phyloP scores from a whole-genome alignment of 2,797 vertebrate genomes.

The Enteromius fasciolatus region DNA sequence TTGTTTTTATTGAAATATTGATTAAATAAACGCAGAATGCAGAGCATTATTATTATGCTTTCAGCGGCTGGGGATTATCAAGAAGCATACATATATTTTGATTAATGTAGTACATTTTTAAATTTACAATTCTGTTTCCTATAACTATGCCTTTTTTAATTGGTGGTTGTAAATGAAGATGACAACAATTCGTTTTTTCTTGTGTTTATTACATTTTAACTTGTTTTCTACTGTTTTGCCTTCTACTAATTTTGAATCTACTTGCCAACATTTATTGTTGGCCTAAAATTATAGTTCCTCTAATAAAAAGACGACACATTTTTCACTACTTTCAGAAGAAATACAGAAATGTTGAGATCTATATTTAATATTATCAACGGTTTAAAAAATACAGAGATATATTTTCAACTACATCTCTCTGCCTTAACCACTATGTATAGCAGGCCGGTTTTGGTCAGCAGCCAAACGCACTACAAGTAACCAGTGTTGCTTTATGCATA shows the following conservation, averaged over 20 bases:
- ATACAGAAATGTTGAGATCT: background rate
- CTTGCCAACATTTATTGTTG: background rate
- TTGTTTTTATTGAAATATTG: background rate
- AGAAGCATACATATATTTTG: background rate
- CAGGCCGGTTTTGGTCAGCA: background rate
- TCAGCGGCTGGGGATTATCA: background rate
- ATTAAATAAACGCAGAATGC: conserved; percentile 8
- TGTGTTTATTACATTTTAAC: background rate
- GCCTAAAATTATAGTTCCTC: background rate
- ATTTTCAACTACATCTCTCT: background rate
- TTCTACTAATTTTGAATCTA: background rate
- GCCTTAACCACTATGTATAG: background rate
- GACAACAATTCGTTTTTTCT: background rate
- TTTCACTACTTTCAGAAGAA: background rate
- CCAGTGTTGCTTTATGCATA: background rate
- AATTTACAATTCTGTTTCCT: background rate
- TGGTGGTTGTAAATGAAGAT: background rate
- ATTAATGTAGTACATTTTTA: background rate
- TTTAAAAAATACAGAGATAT: background rate
- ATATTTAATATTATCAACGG: background rate
- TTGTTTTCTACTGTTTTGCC: background rate
- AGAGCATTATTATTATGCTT: background rate
- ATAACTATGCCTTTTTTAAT: background rate
- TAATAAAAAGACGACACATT: background rate
- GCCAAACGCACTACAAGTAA: background rate